These are phyloP conservation scores for Petroica traversi DNA, from an alignment of 2,113 vertebrate species.

Conservation along the genomic window DNA sequence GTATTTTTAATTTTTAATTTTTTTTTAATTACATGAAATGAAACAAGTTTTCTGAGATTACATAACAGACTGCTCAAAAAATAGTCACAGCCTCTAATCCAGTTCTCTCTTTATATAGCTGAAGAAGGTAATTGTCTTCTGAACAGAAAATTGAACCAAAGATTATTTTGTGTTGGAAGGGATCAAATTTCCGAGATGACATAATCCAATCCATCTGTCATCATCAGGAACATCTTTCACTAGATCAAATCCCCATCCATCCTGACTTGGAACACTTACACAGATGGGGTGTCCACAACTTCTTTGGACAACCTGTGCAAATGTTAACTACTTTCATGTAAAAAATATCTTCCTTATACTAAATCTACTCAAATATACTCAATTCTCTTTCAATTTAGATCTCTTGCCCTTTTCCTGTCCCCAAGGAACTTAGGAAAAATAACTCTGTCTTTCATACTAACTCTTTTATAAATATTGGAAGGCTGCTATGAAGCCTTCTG, in stretches of 20 bases:
- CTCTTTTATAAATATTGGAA: neutral
- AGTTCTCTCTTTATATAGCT: neutral
- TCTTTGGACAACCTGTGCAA: neutral
- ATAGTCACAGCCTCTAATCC: neutral
- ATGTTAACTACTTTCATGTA: neutral
- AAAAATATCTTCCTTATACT: neutral
- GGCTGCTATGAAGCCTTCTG: neutral
- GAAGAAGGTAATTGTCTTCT: neutral
- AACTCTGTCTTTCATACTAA: neutral
- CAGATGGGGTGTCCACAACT: fast-evolving
- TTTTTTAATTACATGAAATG: neutral
- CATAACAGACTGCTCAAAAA: neutral
- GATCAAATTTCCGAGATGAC: neutral
- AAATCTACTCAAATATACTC: neutral
- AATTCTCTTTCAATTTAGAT: neutral
- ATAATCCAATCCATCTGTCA: neutral
- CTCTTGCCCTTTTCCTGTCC: neutral
- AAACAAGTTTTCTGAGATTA: neutral
- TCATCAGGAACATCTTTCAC: neutral
- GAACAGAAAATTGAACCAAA: neutral
- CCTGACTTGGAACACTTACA: neutral
- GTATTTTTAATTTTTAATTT: neutral
- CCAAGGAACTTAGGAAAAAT: neutral
- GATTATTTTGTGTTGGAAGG: neutral
- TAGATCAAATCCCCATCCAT: neutral